phyloP scores from a whole-genome alignment of 2,113 vertebrate species.

The Columba janthina region DNA sequence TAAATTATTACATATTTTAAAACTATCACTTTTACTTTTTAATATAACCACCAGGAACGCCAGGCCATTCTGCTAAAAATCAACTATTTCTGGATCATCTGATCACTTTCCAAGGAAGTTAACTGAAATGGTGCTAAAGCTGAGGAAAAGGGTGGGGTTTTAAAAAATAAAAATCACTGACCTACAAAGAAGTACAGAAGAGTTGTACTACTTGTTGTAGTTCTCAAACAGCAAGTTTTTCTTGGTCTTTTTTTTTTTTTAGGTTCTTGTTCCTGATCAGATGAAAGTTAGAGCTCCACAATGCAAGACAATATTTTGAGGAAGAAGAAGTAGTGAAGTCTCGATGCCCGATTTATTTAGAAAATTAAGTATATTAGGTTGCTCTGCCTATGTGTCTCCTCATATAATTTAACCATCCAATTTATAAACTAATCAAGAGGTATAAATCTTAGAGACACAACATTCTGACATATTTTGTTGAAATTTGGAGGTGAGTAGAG shows the following conservation, averaged over 20 bases:
- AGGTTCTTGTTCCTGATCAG: background rate
- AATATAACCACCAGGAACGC: background rate
- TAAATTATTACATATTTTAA: background rate
- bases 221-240: background rate
- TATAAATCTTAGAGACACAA: background rate
- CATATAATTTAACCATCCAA: background rate
- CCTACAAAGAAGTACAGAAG: background rate
- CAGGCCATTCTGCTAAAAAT: background rate
- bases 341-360: background rate
- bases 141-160: background rate
- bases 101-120: background rate
- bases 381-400: background rate
- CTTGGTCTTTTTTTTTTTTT: background rate
- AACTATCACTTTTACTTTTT: background rate
- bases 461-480: background rate
- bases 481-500: background rate
- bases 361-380: background rate
- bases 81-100: background rate
- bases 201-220: background rate
- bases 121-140: background rate
- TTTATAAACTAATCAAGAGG: background rate
- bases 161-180: background rate
- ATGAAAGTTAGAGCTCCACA: background rate
- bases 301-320: background rate
- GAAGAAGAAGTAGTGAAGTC: background rate